Evolutionary conservation across 2,113 vertebrate genomes (phyloP), one percentile per base, ranked within the genome.

Genomic region (Charina bottae): DNA sequence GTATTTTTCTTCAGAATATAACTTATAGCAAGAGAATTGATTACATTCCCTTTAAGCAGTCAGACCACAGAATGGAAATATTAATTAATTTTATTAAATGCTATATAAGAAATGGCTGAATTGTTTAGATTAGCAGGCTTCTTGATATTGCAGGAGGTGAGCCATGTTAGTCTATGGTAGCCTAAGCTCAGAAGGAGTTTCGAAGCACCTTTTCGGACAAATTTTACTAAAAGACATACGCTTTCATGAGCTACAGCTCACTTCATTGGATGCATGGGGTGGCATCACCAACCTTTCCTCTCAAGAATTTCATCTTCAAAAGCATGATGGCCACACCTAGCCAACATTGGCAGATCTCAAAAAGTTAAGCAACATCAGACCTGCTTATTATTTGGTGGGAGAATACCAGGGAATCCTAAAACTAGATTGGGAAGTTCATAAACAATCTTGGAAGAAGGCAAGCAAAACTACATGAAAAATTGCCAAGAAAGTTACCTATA

Each of bases 81-180:
- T 97, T 98, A 98, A 98, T 98, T 98, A 98, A 98, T 97, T 97
- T 97, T 91, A 98, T 97, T 98, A 97, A 98, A 98, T 97, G 95
- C 96, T 96, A 97, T 97, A 98, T 98, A 89, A 97, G 97, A 97
- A 98, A 95, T 84, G 97, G 97, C 96, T 94, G 97, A 97, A 96
- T 28, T n/a, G 95, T 97, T 98, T 98, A 98, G 98, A 97, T 98
- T 97, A 96, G 97, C 91, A 95, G 96, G 90, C 93, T 96, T 90
- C 96, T 96, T 97, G 97, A 97, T 78, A 78, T 78, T 21, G 7
- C 37, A 78, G 33, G 49, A 49, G 6, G 49, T 9, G 9, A 78
- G 33, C 42, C 72, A 1, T 42, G 33, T 2, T 78, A 78, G 33
- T 37, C n/a, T 37, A 37, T 21, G 15, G 68, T 78, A 78, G 72